Conservation (phyloP, 2,888 invertebrate genomes). For the Ephialtes manifestator region DNA sequence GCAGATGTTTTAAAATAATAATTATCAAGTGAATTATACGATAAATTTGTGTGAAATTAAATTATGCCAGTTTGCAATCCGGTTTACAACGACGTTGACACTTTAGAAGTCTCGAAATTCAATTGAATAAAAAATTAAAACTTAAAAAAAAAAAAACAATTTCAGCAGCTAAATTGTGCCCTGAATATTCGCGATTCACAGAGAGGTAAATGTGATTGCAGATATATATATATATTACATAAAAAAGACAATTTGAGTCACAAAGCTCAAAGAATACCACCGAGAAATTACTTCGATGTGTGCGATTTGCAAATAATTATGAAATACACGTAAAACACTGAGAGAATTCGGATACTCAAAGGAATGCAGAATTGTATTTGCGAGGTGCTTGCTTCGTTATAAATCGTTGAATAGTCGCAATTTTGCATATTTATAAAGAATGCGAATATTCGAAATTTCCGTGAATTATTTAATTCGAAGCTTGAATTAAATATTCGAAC, state of each 20-base stretch:
- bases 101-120: neutral
- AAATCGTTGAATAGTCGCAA: too few relatives aligned
- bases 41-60: too few relatives aligned
- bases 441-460: neutral
- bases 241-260: slow-evolving; percentile 7
- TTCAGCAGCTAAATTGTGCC: neutral
- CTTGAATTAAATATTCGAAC: too few relatives aligned
- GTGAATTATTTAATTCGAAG: too few relatives aligned
- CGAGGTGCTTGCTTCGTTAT: slow-evolving; percentile 31
- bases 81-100: neutral
- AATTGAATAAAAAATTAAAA: slow-evolving; percentile 1
- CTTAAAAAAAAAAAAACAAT: neutral
- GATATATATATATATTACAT: slow-evolving; percentile 16
- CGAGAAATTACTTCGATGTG: slow-evolving; percentile 27
- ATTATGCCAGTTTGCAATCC: neutral
- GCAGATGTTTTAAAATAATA: too few relatives aligned
- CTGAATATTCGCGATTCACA: slow-evolving; percentile 23
- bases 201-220: slow-evolving; percentile 22
- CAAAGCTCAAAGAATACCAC: slow-evolving; percentile 14
- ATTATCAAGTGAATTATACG: too few relatives aligned
- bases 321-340: slow-evolving; percentile 55
- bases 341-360: slow-evolving; percentile 58
- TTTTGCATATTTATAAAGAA: neutral
- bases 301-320: slow-evolving; percentile 49
- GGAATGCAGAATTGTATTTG: slow-evolving; percentile 62